A percentile compares a stretch with the other conserved stretches of the same genome.
phyloP scores from a whole-genome alignment of 2,113 vertebrate genomes.

The Mormoops blainvillei region DNA sequence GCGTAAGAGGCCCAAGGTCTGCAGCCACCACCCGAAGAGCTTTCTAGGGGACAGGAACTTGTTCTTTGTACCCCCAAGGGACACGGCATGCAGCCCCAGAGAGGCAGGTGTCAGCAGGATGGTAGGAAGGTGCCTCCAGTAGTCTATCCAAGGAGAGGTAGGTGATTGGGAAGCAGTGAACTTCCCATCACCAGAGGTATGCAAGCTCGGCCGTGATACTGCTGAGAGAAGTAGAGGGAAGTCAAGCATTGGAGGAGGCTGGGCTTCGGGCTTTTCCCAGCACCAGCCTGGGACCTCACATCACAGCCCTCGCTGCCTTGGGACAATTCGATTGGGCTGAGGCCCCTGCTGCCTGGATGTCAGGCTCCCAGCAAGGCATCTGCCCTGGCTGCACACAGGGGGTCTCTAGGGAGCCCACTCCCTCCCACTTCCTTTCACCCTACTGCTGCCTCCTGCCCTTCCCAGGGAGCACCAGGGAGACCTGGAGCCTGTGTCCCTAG shows the following conservation, averaged over 20 bases:
- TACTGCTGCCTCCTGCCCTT: conserved; percentile 4
- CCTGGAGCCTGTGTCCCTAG: conserved; percentile 51
- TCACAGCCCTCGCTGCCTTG: neutral
- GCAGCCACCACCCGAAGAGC: neutral
- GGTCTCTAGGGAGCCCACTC: neutral
- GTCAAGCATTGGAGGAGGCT: neutral
- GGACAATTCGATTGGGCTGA: neutral
- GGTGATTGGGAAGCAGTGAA: neutral
- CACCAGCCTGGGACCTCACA: neutral
- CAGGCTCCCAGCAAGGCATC: conserved; percentile 22
- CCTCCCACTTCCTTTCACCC: conserved; percentile 19
- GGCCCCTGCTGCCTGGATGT: neutral
- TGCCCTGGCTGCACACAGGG: neutral
- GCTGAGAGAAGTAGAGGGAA: neutral
- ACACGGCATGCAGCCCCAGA: neutral
- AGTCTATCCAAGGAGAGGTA: neutral
- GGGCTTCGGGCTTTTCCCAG: neutral
- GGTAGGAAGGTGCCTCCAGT: neutral
- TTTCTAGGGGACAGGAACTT: neutral
- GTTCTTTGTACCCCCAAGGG: neutral
- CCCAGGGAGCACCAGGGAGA: neutral
- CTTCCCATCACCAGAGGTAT: neutral
- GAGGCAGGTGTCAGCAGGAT: neutral
- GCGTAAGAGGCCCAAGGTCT: neutral
- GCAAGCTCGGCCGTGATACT: neutral